Evolutionary conservation across 2,797 vertebrate species (phyloP), one percentile per base, ranked within the genome.

Genomic region (Prionace glauca): DNA sequence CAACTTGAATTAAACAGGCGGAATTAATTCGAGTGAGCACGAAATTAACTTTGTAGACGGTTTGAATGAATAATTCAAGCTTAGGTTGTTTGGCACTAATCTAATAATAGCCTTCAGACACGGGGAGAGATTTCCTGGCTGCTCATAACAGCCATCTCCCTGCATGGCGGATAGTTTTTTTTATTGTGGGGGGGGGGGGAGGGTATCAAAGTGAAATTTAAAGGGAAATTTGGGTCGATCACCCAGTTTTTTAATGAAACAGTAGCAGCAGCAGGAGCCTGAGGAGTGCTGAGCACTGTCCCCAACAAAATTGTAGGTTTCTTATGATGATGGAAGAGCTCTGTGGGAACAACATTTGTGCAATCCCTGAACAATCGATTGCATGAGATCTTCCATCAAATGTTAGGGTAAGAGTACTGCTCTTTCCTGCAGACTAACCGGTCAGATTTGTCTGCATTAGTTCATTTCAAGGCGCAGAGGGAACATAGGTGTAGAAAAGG

Each of bases 31-130:
- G 97, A 98, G 97, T 98, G 98, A 98, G 98, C 98, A 98, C 98
- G 97, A 98, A 98, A 99, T 98, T 97, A 98, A 98, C 97, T 98
- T 98, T 97, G 97, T 97, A 97, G 98, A 98, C 97, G 97, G 97
- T 97, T n/a, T 97, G 98, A 98, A 98, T 98, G 96, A 98, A 98
- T 98, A 97, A 98, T 99, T 98, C 98, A 99, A 96, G 97, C 71
- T n/a, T 71, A 97, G 98, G 97, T 97, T 98, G 97, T 98, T 98
- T 98, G 97, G 98, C 98, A 98, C 97, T 98, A 98, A 98, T 98
- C 97, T 98, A 98, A 98, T 98, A 98, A 98, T 97, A 98, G 97
- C 97, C 98, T 97, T 97, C 97, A 96, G 97, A 97, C 71, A 95
- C 41, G 32, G 69, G 69, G 93, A 74, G 93, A 94, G 69, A 29